Conservation (phyloP, 2,888 invertebrate genomes). For the Ferrisia virgata region DNA sequence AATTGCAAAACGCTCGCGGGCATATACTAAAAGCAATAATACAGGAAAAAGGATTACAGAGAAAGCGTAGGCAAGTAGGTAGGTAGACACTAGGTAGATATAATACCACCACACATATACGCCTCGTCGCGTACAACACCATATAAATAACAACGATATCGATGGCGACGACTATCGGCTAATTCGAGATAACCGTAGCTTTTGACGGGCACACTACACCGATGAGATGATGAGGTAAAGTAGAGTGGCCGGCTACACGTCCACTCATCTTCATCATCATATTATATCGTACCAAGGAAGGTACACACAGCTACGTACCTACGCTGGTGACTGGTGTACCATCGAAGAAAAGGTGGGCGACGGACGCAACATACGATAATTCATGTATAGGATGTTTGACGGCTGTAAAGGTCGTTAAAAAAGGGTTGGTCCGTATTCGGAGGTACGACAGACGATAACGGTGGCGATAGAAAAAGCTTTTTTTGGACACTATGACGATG, state of each 20-base stretch:
- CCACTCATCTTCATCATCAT: too few species aligned
- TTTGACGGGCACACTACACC: not conserved
- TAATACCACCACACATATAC: not conserved
- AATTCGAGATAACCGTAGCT: not conserved
- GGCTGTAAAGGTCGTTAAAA: conserved; percentile 13
- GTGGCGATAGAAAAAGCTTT: not conserved
- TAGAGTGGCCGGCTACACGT: too few species aligned
- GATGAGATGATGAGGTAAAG: not conserved
- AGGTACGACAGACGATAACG: too few species aligned
- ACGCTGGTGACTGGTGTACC: not conserved
- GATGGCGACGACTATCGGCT: not conserved
- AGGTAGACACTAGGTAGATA: too few species aligned
- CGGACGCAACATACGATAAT: not conserved
- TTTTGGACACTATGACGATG: not conserved
- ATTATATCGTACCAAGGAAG: too few species aligned
- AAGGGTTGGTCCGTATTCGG: too few species aligned
- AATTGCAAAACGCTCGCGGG: too few species aligned
- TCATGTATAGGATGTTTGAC: conserved; percentile 1
- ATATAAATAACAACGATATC: not conserved
- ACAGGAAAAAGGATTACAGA: too few species aligned
- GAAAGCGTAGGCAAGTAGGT: not conserved
- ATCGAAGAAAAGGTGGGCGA: not conserved
- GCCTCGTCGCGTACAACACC: not conserved
- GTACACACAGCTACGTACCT: not conserved
- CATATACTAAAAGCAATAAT: too few species aligned